phyloP scores from a whole-genome alignment of 2,888 invertebrate genomes.

The Drosophila meridionalis region DNA sequence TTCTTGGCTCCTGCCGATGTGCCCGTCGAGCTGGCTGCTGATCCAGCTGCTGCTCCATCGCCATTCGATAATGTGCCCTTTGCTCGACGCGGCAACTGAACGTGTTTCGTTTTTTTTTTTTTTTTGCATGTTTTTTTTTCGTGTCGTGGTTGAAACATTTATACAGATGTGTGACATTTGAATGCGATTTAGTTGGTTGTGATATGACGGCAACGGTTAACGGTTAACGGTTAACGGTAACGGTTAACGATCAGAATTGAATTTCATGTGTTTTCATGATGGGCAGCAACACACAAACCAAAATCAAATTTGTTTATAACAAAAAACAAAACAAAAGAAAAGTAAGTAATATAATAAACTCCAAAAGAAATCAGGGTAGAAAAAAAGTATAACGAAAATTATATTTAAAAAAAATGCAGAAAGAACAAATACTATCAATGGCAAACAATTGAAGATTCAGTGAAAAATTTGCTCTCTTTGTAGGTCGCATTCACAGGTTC shows the following conservation, averaged over 20 bases:
- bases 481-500: background rate
- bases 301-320: constrained; percentile 22
- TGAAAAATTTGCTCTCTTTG: constrained; percentile 4
- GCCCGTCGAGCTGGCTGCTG: constrained; percentile 22
- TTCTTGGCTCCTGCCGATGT: constrained; percentile 38
- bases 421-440: background rate
- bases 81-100: constrained; percentile 65
- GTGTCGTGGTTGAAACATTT: constrained; percentile 52
- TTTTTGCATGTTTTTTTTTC: constrained; percentile 46
- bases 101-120: constrained; percentile 35
- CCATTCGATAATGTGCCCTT: constrained; percentile 45
- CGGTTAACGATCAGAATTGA: constrained; percentile 27
- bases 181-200: constrained; percentile 43
- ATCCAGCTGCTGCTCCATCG: constrained; percentile 33
- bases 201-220: constrained; percentile 46
- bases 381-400: background rate
- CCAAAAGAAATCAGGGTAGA: background rate
- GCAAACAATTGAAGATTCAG: background rate
- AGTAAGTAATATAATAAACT: constrained; percentile 22
- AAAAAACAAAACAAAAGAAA: constrained; percentile 41
- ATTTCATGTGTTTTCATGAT: constrained; percentile 37
- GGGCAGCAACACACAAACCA: constrained; percentile 47
- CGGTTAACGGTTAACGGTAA: constrained; percentile 41
- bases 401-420: background rate
- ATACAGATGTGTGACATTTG: constrained; percentile 54